phyloP scores from a whole-genome alignment of 2,797 vertebrate species.

The Champsocephalus esox region DNA sequence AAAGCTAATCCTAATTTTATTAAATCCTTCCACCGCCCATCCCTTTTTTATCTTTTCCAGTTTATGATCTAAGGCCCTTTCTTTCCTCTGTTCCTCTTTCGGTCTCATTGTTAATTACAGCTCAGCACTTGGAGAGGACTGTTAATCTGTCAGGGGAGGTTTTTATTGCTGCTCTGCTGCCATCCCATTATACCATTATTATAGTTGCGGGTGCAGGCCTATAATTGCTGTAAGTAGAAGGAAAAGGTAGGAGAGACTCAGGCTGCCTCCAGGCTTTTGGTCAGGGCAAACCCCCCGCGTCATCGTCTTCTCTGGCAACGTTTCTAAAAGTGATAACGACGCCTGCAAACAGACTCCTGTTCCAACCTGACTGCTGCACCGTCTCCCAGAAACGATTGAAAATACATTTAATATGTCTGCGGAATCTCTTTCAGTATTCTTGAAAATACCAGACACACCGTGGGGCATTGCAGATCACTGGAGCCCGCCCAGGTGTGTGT shows the following conservation, averaged over 20 bases:
- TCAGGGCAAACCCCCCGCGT: constrained; percentile 48
- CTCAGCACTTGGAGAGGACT: constrained; percentile 77
- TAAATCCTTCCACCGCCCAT: constrained; percentile 53
- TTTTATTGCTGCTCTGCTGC: constrained; percentile 87
- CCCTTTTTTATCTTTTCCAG: constrained; percentile 54
- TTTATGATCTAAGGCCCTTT: constrained; percentile 50
- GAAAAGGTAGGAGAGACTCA: constrained; percentile 79
- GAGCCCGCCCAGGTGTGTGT: constrained; percentile 44
- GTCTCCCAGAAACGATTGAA: constrained; percentile 6
- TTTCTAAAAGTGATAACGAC: constrained; percentile 74
- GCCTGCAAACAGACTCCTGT: constrained; percentile 69
- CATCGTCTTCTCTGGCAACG: constrained; percentile 60
- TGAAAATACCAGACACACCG: constrained; percentile 18
- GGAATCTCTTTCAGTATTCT: constrained; percentile 28
- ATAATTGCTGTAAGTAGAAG: constrained; percentile 87
- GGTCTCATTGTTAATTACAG: constrained; percentile 87
- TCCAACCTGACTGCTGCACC: constrained; percentile 65
- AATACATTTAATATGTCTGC: constrained; percentile 35
- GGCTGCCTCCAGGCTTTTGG: constrained; percentile 74
- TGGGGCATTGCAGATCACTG: constrained; percentile 35
- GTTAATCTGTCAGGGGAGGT: constrained; percentile 87
- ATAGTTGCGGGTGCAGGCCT: constrained; percentile 85
- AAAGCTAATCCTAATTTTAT: constrained; percentile 54
- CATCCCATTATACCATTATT: constrained; percentile 88
- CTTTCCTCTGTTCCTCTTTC: constrained; percentile 61